These are phyloP conservation scores for Myanophis thanlyinensis DNA, from an alignment of 2,113 vertebrate species.

Conservation along the genomic window DNA sequence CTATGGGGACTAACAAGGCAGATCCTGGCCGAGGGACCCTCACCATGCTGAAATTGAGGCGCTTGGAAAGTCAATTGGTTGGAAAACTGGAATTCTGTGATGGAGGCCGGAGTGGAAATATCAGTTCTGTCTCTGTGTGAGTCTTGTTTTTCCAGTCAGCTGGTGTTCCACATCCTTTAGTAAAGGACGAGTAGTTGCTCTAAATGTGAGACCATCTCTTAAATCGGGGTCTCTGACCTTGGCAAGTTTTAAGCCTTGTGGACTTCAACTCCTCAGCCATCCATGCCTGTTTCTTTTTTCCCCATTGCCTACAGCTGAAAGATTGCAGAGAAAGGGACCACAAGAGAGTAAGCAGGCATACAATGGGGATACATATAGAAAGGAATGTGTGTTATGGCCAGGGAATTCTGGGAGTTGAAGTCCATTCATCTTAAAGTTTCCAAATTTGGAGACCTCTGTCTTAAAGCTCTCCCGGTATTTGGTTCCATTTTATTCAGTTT, in stretches of 20 bases:
- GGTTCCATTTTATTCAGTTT: background rate
- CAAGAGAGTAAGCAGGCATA: background rate
- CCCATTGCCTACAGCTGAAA: background rate
- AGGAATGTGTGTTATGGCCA: background rate
- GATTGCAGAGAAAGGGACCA: background rate
- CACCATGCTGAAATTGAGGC: background rate
- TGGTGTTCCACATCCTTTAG: background rate
- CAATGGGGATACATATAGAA: background rate
- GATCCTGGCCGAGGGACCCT: background rate
- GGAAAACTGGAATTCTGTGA: background rate
- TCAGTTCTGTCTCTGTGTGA: background rate
- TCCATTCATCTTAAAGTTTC: background rate
- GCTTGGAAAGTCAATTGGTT: background rate
- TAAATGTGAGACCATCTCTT: background rate
- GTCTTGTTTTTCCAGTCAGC: background rate
- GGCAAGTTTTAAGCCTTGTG: background rate
- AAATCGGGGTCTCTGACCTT: background rate
- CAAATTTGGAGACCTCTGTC: background rate
- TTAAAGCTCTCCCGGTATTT: background rate
- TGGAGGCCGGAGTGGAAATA: background rate
- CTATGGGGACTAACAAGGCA: too few species aligned
- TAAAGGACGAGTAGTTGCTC: background rate
- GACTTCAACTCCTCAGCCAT: background rate
- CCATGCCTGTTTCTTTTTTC: background rate
- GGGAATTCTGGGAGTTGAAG: background rate